Percentiles rank a stretch among this genome's conserved stretches.
Conservation (phyloP, 2,113 vertebrate species). For the Oryctolagus cuniculus region DNA sequence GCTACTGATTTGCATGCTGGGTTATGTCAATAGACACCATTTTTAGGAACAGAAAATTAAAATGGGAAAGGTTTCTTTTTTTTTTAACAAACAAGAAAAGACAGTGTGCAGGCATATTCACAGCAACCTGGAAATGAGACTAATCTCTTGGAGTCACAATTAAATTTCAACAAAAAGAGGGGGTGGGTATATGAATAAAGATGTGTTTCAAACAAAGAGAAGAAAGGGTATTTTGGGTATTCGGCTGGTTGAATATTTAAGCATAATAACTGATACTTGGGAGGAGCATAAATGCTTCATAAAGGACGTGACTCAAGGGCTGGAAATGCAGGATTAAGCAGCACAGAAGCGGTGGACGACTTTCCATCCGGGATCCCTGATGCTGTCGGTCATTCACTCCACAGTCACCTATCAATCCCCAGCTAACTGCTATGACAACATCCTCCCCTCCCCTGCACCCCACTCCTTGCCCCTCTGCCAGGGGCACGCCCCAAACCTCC, state of each 20-base stretch:
- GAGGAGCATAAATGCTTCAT: neutral
- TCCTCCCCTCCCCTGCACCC: neutral
- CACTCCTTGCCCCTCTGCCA: neutral
- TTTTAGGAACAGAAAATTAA: neutral
- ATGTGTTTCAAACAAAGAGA: constrained; percentile 46
- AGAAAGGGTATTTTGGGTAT: neutral
- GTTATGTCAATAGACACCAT: neutral
- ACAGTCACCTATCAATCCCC: neutral
- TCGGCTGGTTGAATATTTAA: neutral
- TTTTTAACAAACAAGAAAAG: constrained; percentile 51
- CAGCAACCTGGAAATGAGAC: constrained; percentile 23
- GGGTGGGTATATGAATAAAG: neutral
- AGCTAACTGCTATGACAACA: neutral
- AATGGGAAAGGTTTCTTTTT: neutral
- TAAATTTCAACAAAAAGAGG: constrained; percentile 1
- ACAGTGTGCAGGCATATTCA: neutral
- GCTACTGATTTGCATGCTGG: constrained; percentile 62
- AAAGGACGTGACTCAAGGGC: neutral
- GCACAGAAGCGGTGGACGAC: neutral
- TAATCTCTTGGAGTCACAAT: constrained; percentile 13
- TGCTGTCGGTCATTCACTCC: neutral
- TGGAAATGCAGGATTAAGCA: neutral
- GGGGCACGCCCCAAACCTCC: neutral
- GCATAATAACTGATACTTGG: neutral
- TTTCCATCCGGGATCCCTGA: neutral